Conservation (phyloP, 64 coral and sea anemone species). For the Orbicella faveolata region DNA sequence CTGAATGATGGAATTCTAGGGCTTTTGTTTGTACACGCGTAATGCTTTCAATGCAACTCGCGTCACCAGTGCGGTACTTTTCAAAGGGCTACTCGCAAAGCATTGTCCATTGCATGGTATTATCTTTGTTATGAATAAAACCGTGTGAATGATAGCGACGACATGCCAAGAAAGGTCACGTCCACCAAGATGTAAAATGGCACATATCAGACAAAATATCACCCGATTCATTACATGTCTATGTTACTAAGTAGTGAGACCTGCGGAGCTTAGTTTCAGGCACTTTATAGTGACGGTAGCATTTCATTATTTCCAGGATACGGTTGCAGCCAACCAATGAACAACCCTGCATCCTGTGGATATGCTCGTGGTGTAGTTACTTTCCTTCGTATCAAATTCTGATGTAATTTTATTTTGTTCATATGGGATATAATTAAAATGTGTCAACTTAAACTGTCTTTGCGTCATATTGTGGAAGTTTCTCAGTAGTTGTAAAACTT, state of each 20-base stretch:
- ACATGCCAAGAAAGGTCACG: too few relatives aligned
- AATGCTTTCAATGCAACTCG: background rate
- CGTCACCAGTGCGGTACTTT: background rate
- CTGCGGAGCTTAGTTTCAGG: too few relatives aligned
- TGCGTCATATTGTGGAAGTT: too few relatives aligned
- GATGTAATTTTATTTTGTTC: background rate
- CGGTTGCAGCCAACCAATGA: too few relatives aligned
- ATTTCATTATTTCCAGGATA: too few relatives aligned
- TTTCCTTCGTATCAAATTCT: background rate
- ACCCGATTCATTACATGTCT: too few relatives aligned
- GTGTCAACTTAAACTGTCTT: background rate
- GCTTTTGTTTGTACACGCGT: background rate
- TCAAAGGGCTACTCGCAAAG: background rate
- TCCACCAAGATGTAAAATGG: too few relatives aligned
- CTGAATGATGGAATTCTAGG: background rate
- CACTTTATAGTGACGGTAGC: too few relatives aligned
- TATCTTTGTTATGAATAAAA: background rate
- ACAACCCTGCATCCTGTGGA: too few relatives aligned
- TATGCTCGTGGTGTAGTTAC: background rate
- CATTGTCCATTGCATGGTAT: background rate
- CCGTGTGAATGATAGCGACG: background rate
- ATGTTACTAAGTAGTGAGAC: too few relatives aligned
- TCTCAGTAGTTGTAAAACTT: too few relatives aligned
- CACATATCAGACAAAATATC: too few relatives aligned
- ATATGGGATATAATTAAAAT: background rate